phyloP scores from a whole-genome alignment of 2,113 vertebrate species.

The Rhabdornis inornatus region DNA sequence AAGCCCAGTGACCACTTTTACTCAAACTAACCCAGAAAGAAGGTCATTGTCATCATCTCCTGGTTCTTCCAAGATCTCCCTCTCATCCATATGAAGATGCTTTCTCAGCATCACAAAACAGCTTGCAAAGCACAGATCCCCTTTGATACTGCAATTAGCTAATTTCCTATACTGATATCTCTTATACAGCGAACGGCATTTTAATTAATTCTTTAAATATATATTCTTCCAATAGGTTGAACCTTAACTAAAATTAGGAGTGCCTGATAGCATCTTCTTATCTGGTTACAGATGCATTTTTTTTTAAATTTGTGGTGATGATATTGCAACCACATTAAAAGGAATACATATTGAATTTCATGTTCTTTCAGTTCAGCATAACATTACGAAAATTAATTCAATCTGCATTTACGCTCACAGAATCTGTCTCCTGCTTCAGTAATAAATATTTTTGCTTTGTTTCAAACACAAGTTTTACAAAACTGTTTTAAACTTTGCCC shows the following conservation, averaged over 20 bases:
- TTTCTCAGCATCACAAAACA: conserved; percentile 31
- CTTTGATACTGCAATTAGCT: neutral
- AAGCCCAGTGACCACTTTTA: neutral
- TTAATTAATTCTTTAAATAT: conserved; percentile 56
- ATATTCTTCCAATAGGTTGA: conserved; percentile 39
- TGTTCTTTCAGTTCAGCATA: neutral
- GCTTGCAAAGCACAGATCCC: conserved; percentile 38
- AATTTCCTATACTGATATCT: conserved; percentile 16
- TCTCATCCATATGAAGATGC: neutral
- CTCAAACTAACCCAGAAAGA: neutral
- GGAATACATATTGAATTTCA: neutral
- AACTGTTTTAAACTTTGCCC: neutral
- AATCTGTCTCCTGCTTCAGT: neutral
- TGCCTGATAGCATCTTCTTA: conserved; percentile 35
- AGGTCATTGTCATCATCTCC: neutral
- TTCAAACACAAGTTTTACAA: neutral
- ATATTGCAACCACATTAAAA: conserved; percentile 17
- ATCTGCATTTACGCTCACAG: neutral
- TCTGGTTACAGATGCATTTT: conserved; percentile 15
- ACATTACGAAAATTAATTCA: neutral
- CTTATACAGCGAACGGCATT: neutral
- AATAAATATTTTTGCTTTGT: neutral
- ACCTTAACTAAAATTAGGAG: conserved; percentile 55
- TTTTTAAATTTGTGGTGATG: neutral
- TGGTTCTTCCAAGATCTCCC: neutral